These are phyloP conservation scores for Polyploca ridens DNA, from an alignment of 2,888 invertebrate genomes.

Conservation along the genomic window DNA sequence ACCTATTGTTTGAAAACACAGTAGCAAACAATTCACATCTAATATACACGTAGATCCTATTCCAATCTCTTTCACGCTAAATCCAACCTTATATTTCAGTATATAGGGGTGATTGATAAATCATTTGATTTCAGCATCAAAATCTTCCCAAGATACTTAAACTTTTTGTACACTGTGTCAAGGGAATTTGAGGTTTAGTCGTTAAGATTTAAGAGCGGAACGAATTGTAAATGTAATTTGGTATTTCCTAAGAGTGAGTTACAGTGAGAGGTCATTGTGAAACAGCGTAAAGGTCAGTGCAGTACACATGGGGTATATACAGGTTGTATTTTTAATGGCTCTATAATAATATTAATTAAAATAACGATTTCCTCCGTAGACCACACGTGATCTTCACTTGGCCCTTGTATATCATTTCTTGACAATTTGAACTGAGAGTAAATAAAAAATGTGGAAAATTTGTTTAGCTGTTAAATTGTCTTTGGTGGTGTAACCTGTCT, in stretches of 20 bases:
- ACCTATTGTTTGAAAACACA: slow-evolving; percentile 51
- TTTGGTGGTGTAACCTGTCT: too few relatives aligned
- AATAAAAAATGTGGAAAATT: too few relatives aligned
- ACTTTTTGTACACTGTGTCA: neutral
- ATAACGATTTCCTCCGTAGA: too few relatives aligned
- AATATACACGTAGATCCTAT: neutral
- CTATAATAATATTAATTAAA: neutral
- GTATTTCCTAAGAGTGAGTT: slow-evolving; percentile 16
- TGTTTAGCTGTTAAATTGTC: too few relatives aligned
- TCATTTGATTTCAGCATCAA: neutral
- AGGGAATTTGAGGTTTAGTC: slow-evolving; percentile 14
- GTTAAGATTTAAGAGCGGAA: slow-evolving; percentile 14
- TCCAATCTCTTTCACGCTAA: neutral
- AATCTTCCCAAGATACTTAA: neutral
- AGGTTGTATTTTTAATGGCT: neutral
- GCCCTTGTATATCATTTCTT: too few relatives aligned
- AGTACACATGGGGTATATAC: slow-evolving; percentile 16
- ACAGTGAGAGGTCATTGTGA: slow-evolving; percentile 55
- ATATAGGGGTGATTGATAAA: neutral
- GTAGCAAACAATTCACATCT: slow-evolving; percentile 33
- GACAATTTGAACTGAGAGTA: too few relatives aligned
- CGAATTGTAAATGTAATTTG: slow-evolving; percentile 15
- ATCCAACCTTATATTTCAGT: neutral
- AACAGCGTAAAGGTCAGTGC: slow-evolving; percentile 59
- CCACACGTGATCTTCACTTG: too few relatives aligned